These are phyloP conservation scores for Phasia obesa DNA, from an alignment of 2,888 invertebrate species.

Conservation along the genomic window DNA sequence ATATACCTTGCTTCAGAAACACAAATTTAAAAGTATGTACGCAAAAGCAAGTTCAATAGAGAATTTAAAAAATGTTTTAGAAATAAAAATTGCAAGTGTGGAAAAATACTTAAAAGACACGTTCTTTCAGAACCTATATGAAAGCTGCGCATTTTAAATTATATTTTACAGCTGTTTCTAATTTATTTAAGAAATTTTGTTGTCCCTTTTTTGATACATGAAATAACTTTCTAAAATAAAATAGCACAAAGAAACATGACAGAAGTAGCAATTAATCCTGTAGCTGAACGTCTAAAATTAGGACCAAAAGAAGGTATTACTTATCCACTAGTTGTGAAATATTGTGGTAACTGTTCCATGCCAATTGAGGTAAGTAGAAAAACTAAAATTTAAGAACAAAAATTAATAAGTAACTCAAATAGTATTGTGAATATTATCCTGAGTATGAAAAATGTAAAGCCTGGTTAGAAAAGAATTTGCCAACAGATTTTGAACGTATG, in stretches of 20 bases:
- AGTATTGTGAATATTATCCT: slow-evolving; percentile 99
- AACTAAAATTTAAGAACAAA: not conserved
- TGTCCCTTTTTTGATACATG: not conserved
- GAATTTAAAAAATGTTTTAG: too few relatives aligned
- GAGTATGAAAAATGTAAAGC: slow-evolving; percentile 98
- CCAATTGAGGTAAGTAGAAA: slow-evolving; percentile 89
- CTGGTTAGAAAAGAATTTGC: slow-evolving; percentile 97
- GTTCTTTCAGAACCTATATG: not conserved
- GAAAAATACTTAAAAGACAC: slow-evolving; percentile 10
- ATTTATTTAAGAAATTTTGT: slow-evolving; percentile 20
- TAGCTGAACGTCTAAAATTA: slow-evolving; percentile 83
- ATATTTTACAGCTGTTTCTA: slow-evolving; percentile 6
- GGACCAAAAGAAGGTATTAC: slow-evolving; percentile 88
- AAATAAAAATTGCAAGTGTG: too few relatives aligned
- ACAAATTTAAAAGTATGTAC: too few relatives aligned
- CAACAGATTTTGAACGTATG: slow-evolving; percentile 95
- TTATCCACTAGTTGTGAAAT: slow-evolving; percentile 92
- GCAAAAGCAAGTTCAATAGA: too few relatives aligned
- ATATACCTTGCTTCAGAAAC: too few relatives aligned
- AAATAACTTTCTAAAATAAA: slow-evolving; percentile 1
- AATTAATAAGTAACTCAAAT: slow-evolving; percentile 35
- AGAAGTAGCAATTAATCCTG: slow-evolving; percentile 84
- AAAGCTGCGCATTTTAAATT: slow-evolving; percentile 1
- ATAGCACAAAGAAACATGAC: slow-evolving; percentile 82
- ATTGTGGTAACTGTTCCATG: slow-evolving; percentile 97